Base-by-base conservation (phyloP, 2,888 invertebrate species). In the Linnaemya vulpina region DNA sequence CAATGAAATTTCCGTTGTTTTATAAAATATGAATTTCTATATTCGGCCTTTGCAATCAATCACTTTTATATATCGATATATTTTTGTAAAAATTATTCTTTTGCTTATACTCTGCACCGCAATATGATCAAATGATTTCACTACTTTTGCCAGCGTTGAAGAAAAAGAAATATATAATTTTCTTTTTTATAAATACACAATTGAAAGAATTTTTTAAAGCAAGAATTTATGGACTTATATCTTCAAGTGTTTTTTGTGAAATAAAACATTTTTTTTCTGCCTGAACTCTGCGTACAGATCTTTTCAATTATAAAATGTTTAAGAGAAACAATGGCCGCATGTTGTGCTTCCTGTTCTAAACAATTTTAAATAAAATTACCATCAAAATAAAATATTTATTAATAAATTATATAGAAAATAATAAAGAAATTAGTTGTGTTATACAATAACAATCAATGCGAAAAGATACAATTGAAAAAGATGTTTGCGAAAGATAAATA, bases 281-380 rank as follows among this genome's bases (percentile, higher is more conserved):
- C 17, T 40, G 11, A 49, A 30, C 49, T 46, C 65, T 65, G 22
- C 25, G n/a, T 65, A 46, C 63, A 65, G 5, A 65, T 46, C 25
- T 46, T 65, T 49, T 11, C 46, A 65, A n/a, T 65, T 49, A 65
- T 46, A 46, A n/a, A 46, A 65, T n/a, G 17, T 49, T 65, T 65
- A 65, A 46, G 49, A 30, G 49, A 46, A 65, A 65, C 17, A 65
- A 49, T 65, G 46, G 65, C 46, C 65, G 65, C 65, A 49, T 65
- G 65, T 65, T 65, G 65, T 46, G 65, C 17, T 65, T 65, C 65
- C 65, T 65, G 65, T 65, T 65, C 65, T 65, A 65, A 49, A 46
- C 65, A 49, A 30, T 65, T 49, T 46, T 10, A 65, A 30, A 46
- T 65, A 49, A 43, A 43, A 65, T 65, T 65, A 46, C 25, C 46